Evolutionary conservation across 1,140 invertebrate genomes (phyloP).

Genomic region (Neoseiulus cucumeris): DNA sequence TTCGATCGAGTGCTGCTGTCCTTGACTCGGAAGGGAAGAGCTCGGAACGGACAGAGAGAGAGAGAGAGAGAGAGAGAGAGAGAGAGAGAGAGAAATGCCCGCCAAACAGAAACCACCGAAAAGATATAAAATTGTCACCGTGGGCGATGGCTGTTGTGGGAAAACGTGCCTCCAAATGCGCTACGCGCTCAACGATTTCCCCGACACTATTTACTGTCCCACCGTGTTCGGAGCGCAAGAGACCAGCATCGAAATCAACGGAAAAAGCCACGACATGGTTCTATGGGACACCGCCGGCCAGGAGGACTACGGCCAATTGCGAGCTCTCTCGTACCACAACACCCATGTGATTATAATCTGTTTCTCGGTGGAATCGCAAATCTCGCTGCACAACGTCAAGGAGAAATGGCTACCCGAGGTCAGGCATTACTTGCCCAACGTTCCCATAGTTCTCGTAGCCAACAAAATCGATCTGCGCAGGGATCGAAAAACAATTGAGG

Average conservation of each 20-base stretch:
- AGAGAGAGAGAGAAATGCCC: too few species aligned
- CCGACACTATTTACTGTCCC: not conserved
- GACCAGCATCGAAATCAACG: not conserved
- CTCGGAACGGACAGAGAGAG: too few species aligned
- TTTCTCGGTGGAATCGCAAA: not conserved
- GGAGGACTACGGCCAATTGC: constrained; percentile 81
- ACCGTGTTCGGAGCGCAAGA: constrained; percentile 11
- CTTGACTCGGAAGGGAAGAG: too few species aligned
- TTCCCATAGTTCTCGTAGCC: constrained; percentile 13
- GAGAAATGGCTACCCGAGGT: constrained; percentile 14
- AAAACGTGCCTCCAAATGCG: constrained; percentile 12
- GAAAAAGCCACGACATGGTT: not conserved
- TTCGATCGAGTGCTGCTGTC: too few species aligned
- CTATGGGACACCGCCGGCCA: constrained; percentile 88
- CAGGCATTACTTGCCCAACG: constrained; percentile 11
- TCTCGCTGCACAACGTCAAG: not conserved
- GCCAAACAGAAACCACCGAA: not conserved
- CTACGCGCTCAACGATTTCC: not conserved
- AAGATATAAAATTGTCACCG: constrained; percentile 11
- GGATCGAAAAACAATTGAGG: not conserved
- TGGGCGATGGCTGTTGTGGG: constrained; percentile 14
- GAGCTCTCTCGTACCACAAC: constrained; percentile 70
- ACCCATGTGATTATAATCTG: constrained; percentile 33
- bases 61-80: too few species aligned
- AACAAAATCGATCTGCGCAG: constrained; percentile 7